Base-by-base conservation (phyloP, 2,888 invertebrate species). In the Poecilus cupreus region DNA sequence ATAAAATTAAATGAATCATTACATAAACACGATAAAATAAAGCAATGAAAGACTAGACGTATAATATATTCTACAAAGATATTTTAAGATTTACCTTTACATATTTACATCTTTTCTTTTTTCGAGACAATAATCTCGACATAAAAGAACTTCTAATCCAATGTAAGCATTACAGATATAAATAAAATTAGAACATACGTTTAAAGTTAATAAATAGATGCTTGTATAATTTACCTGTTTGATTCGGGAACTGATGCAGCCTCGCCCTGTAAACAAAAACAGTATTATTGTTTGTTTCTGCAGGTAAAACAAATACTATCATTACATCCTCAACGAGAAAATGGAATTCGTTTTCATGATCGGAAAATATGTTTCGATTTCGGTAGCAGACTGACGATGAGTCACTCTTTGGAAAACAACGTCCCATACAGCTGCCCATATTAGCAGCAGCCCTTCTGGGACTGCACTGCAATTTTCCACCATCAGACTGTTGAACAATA, bases 351-450 rank as follows among this genome's bases (percentile, higher is more conserved):
- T 85, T 83, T 60, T 81, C 81, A 13, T 81, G 57, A 20, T 81
- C 80, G 18, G 80, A 81, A 75, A 74, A 75, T 49, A 75, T 57
- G 75, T 75, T 81, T n/a, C 70, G 79, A 57, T 75, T 81, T 43
- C 64, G 57, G 49, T 81, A 75, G 20, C 20, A 49, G 13, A 70
- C 82, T 82, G 72, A 83, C 81, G 57, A 75, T 82, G 81, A 78
- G 43, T 86, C 85, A 70, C 86, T 85, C 75, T 86, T 87, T 83
- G 89, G 88, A 85, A 90, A 88, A 86, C 90, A 90, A 85, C 88
- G 89, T 86, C 89, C 89, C 85, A 90, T 88, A 87, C 91, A 91
- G 88, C 88, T 90, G 87, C 91, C 90, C 91, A 91, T 91, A 82
- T 85, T 85, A 84, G 83, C 83, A 82, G 87, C 87, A 88, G 88